Base-by-base conservation (phyloP, 2,113 vertebrate genomes). In the Gulo gulo region DNA sequence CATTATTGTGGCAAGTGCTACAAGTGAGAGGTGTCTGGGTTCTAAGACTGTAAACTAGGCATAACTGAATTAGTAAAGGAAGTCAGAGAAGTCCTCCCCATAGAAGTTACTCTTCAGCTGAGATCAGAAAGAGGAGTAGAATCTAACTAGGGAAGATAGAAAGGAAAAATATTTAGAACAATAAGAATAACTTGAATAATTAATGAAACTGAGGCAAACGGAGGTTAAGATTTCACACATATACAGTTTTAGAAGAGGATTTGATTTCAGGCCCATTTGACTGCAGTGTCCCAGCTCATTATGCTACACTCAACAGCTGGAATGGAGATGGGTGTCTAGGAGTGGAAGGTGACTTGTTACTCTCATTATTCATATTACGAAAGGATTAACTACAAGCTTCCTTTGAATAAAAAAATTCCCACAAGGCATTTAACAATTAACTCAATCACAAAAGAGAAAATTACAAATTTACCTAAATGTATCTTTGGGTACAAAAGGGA, bases 321-420 rank as follows among this genome's bases (percentile, higher is more conserved):
- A 83, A 63, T 39, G 31, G 34, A 96, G 82, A 47, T 52, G 74
- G 55, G 12, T 63, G 11, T 50, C 34, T 31, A 42, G n/a, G 89
- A 95, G 39, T 81, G 23, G 42, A 79, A 91, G 86, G 55, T 79
- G 81, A 80, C 39, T 76, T 89, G 71, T 73, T 94, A 95, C 67
- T 92, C 89, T 94, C 83, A 86, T 94, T 83, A 89, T 87, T 95
- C 73, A 80, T 89, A 83, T 79, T 73, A 82, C 80, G 59, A 90
- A 96, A 95, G 80, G 61, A 93, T 93, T 93, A 95, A 92, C 73
- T 78, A 89, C n/a, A 97, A 79, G 82, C 18, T 92, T 93, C 36
- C 80, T 97, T 95, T 89, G 92, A 89, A 95, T 73, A 95, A 81
- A 96, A 96, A 95, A 89, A 96, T 4, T 69, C 61, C 85, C 82